These are phyloP conservation scores for Chelonus insularis DNA, from an alignment of 1,140 invertebrate genomes.

Conservation along the genomic window DNA sequence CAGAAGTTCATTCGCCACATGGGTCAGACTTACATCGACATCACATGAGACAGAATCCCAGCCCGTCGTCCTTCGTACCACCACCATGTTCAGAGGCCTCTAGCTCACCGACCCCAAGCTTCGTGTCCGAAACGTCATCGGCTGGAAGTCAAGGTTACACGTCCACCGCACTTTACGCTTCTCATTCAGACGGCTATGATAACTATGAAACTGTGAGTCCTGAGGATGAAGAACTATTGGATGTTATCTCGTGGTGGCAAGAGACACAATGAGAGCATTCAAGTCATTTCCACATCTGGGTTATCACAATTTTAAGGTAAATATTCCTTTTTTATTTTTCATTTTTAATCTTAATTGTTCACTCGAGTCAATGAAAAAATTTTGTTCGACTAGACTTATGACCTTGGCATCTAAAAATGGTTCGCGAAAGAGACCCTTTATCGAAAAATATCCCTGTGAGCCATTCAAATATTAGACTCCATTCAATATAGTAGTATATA, in stretches of 20 bases:
- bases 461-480: conserved; percentile 52
- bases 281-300: background rate
- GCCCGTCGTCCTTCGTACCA: conserved; percentile 49
- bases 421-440: conserved; percentile 44
- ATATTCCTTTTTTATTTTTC: conserved; percentile 28
- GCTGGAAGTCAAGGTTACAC: conserved; percentile 58
- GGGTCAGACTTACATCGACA: conserved; percentile 32
- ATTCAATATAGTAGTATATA: conserved; percentile 43
- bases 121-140: conserved; percentile 75
- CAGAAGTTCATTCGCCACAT: conserved; percentile 25
- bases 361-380: no score
- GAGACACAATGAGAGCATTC: conserved; percentile 55
- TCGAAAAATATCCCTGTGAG: conserved; percentile 30
- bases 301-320: conserved; percentile 33
- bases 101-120: conserved; percentile 78
- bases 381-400: conserved; percentile 50
- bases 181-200: conserved; percentile 70
- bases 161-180: conserved; percentile 59
- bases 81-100: conserved; percentile 73
- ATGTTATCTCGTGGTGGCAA: conserved; percentile 88
- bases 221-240: conserved; percentile 88
- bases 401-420: conserved; percentile 55
- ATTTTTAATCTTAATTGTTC: background rate
- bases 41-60: conserved; percentile 43
- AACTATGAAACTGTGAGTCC: conserved; percentile 81